Conservation (phyloP, 2,888 invertebrate genomes). For the Branchipolynoe longqiensis region DNA sequence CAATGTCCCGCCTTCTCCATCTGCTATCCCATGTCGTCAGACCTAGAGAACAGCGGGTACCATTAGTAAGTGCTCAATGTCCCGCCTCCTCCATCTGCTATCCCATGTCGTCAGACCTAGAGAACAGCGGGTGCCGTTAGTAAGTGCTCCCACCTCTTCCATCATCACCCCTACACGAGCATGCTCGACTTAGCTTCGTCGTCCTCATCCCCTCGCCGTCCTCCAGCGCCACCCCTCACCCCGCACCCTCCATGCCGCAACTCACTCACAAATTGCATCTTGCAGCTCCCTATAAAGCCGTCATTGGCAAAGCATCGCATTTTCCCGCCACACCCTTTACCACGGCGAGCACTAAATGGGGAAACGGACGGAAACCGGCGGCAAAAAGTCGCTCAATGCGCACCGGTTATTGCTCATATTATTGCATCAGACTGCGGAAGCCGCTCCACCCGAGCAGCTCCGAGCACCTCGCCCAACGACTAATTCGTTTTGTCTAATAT, state of each 20-base stretch:
- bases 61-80: no score
- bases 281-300: constrained; percentile 20
- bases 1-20: no score
- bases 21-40: no score
- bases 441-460: not conserved
- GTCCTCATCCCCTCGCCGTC: not conserved
- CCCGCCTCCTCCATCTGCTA: no score
- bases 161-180: no score
- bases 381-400: constrained; percentile 2
- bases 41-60: no score
- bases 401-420: constrained; percentile 32
- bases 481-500: constrained; percentile 55
- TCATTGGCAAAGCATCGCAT: constrained; percentile 53
- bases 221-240: not conserved
- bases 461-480: not conserved
- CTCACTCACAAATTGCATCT: not conserved
- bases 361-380: constrained; percentile 24
- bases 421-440: not conserved
- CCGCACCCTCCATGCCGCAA: not conserved
- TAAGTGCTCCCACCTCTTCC: no score
- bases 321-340: not conserved
- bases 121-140: no score
- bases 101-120: no score
- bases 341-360: constrained; percentile 40
- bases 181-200: no score